phyloP scores from a whole-genome alignment of 30 jellyfish, hydroid and myxozoan genomes.

The Hydractinia echinata region DNA sequence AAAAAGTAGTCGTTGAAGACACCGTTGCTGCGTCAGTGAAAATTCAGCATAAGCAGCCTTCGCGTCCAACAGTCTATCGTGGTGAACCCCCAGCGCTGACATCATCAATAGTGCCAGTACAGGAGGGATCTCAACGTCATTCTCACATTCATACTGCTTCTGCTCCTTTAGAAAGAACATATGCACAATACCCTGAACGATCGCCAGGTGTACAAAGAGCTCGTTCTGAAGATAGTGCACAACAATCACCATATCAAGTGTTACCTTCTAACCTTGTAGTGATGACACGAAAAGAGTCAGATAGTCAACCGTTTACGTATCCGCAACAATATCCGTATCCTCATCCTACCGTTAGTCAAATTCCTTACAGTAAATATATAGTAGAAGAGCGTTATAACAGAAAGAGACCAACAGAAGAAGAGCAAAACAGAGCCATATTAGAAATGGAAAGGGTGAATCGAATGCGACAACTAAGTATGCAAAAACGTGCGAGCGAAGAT shows the following conservation, averaged over 20 bases:
- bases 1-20: too few species aligned
- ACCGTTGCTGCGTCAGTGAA: too few species aligned
- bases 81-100: too few species aligned
- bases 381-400: slow-evolving; percentile 14
- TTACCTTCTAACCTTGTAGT: not conserved
- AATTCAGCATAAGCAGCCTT: too few species aligned
- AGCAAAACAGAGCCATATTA: not conserved
- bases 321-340: not conserved
- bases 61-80: too few species aligned
- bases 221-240: not conserved
- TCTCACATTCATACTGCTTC: too few species aligned
- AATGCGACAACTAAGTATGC: not conserved
- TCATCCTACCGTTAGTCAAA: not conserved
- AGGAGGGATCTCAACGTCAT: too few species aligned
- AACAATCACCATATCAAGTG: not conserved
- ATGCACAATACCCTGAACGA: too few species aligned
- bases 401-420: slow-evolving; percentile 22
- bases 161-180: too few species aligned
- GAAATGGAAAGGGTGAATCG: not conserved
- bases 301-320: not conserved
- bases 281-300: slow-evolving; percentile 14
- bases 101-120: too few species aligned
- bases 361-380: not conserved
- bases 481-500: not conserved
- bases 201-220: too few species aligned